Percentiles rank a stretch among this genome's conserved stretches.
These are phyloP conservation scores for Philypnodon macrostomus DNA, from an alignment of 2,797 vertebrate genomes.

Conservation along the genomic window DNA sequence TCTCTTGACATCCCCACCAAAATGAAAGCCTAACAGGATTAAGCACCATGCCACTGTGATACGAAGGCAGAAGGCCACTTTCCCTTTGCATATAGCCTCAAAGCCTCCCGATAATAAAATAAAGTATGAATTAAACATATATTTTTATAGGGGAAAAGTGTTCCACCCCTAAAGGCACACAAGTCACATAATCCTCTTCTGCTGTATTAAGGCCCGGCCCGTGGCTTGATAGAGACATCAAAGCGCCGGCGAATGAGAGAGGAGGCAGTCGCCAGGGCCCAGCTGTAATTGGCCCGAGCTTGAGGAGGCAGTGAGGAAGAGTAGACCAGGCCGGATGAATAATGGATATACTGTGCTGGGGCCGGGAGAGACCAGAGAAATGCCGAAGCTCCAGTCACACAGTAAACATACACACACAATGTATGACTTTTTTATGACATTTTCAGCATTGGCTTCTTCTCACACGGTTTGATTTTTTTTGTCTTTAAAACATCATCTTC, in stretches of 20 bases:
- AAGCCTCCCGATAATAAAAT: conserved; percentile 64
- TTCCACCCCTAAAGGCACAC: too few relatives aligned
- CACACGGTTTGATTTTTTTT: conserved; percentile 19
- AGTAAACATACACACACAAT: conserved; percentile 31
- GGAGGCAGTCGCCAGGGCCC: conserved; percentile 58
- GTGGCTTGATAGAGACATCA: conserved; percentile 73
- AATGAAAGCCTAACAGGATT: conserved; percentile 71
- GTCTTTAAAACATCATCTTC: too few relatives aligned
- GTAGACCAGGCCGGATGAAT: conserved; percentile 56
- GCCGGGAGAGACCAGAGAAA: conserved; percentile 51
- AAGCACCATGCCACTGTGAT: conserved; percentile 65
- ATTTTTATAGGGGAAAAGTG: too few relatives aligned
- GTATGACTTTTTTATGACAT: conserved; percentile 34
- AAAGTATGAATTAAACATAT: conserved; percentile 70
- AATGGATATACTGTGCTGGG: conserved; percentile 61
- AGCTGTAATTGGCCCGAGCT: conserved; percentile 68
- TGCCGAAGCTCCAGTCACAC: conserved; percentile 46
- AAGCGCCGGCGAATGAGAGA: conserved; percentile 66
- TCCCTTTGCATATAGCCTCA: conserved; percentile 28
- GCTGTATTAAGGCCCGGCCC: conserved; percentile 56
- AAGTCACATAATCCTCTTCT: conserved; percentile 67
- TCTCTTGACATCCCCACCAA: conserved; percentile 40
- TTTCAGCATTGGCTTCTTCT: background rate
- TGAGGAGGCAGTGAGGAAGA: conserved; percentile 42
- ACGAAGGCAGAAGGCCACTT: conserved; percentile 32